Percentiles rank a stretch among this genome's conserved stretches.
phyloP scores from a whole-genome alignment of 2,113 vertebrate genomes.

The Equus przewalskii region DNA sequence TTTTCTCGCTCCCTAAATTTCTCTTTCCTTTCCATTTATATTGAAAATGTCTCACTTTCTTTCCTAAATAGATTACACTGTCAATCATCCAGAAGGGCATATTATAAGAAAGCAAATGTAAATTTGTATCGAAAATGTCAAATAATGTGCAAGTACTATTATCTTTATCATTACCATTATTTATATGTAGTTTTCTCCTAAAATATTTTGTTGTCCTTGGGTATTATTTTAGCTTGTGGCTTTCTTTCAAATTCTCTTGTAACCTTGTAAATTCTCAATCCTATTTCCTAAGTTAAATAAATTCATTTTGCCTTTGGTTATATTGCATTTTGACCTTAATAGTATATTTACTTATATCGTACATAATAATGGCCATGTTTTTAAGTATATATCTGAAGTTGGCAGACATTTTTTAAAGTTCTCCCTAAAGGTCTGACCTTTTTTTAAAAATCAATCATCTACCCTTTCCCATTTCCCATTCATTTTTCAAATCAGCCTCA shows the following conservation, averaged over 20 bases:
- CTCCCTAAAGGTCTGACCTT: slow-evolving; percentile 27
- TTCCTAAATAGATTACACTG: slow-evolving; percentile 7
- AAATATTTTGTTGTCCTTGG: neutral
- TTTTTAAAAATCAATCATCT: slow-evolving; percentile 42
- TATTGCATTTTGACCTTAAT: slow-evolving; percentile 44
- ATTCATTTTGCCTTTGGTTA: slow-evolving; percentile 29
- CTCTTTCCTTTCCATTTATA: slow-evolving; percentile 44
- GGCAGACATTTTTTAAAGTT: slow-evolving; percentile 55
- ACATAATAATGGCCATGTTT: neutral
- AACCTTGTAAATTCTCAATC: neutral
- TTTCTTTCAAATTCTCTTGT: neutral
- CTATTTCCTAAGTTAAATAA: neutral
- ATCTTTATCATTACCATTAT: neutral
- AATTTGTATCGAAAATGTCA: slow-evolving; percentile 35
- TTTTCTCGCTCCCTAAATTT: slow-evolving; percentile 54
- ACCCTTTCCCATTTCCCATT: neutral
- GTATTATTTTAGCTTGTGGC: neutral
- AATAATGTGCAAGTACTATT: neutral
- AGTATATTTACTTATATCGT: slow-evolving; percentile 40
- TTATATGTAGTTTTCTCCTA: neutral
- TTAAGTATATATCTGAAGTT: neutral
- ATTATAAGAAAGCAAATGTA: neutral
- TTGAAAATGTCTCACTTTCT: slow-evolving; percentile 40
- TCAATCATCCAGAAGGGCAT: neutral
- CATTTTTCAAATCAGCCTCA: slow-evolving; percentile 60